A percentile compares a stretch with the other conserved stretches of the same genome.
phyloP scores from a whole-genome alignment of 2,113 vertebrate species.

The Hemichromis elongatus region DNA sequence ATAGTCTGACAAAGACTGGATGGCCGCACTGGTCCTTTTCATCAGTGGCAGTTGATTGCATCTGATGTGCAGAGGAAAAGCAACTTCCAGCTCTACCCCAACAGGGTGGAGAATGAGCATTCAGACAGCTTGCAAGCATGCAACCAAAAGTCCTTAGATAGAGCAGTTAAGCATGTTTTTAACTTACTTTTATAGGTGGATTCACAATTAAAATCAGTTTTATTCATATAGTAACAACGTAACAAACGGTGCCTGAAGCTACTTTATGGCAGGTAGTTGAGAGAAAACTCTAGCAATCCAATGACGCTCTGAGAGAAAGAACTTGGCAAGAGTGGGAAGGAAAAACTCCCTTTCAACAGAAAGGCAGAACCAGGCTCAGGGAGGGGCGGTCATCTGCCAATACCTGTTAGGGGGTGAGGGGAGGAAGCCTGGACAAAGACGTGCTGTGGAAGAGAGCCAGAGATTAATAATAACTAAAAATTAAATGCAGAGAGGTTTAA shows the following conservation, averaged over 20 bases:
- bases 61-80: background rate
- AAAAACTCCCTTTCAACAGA: background rate
- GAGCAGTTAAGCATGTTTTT: background rate
- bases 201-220: background rate
- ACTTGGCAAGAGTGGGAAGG: background rate
- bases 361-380: background rate
- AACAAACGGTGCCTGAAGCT: background rate
- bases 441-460: background rate
- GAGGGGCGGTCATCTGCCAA: background rate
- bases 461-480: background rate
- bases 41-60: background rate
- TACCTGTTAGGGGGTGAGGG: background rate
- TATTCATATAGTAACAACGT: background rate
- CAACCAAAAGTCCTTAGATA: background rate
- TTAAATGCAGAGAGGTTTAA: background rate
- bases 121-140: background rate
- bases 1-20: too few species aligned
- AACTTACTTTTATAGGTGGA: background rate
- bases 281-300: background rate
- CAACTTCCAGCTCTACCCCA: background rate
- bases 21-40: too few species aligned
- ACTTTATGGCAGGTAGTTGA: background rate
- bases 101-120: too few species aligned
- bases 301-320: background rate
- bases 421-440: background rate